A percentile compares a stretch with the other conserved stretches of the same genome.
These are phyloP conservation scores for Aleiodes leptofemur DNA, from an alignment of 2,888 invertebrate species.

Conservation along the genomic window DNA sequence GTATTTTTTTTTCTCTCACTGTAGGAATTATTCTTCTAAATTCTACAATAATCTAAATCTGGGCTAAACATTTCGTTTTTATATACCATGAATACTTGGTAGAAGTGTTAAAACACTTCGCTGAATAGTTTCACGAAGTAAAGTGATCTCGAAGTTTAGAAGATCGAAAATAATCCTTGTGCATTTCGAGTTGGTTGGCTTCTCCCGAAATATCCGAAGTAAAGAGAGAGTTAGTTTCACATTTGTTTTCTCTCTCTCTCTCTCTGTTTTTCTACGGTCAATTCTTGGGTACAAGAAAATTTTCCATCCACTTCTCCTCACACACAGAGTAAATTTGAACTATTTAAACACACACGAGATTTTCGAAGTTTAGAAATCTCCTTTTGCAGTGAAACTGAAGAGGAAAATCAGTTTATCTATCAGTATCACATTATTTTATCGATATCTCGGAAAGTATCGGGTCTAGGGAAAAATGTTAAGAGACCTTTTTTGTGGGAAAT, in stretches of 20 bases:
- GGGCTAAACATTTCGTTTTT: too few relatives aligned
- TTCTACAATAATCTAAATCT: too few relatives aligned
- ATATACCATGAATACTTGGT: background rate
- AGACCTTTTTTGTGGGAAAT: too few relatives aligned
- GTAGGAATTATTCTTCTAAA: too few relatives aligned
- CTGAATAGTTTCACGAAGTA: constrained; percentile 32
- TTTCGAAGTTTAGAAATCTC: background rate
- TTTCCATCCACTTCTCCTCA: background rate
- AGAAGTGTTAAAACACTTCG: background rate
- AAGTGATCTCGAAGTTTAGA: constrained; percentile 39
- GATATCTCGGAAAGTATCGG: too few relatives aligned
- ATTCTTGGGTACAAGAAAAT: constrained; percentile 17
- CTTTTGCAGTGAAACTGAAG: background rate
- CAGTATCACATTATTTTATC: too few relatives aligned
- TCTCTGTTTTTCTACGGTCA: constrained; percentile 30
- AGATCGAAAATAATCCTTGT: constrained; percentile 45
- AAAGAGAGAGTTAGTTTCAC: constrained; percentile 34
- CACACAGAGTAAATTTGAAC: background rate
- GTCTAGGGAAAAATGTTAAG: too few relatives aligned
- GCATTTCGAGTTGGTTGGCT: constrained; percentile 39
- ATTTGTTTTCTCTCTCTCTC: background rate
- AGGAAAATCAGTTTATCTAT: too few relatives aligned
- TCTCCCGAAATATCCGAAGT: constrained; percentile 45
- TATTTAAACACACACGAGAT: background rate
- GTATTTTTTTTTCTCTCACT: too few relatives aligned